Evolutionary conservation across 2,797 vertebrate species (phyloP).

Genomic region (Melanotaenia nigrans): DNA sequence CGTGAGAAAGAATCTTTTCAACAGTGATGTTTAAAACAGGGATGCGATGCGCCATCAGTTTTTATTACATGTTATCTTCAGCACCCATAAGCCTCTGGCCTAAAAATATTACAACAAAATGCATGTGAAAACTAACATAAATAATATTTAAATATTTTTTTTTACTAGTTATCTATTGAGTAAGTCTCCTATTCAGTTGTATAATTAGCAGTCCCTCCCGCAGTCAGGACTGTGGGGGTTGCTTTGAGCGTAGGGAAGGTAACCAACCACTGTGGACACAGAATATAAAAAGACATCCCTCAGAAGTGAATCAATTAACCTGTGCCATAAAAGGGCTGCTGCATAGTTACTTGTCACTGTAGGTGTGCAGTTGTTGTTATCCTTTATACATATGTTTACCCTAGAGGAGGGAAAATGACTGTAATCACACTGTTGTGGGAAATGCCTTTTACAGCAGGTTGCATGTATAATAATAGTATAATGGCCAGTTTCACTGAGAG

Average conservation of each 20-base stretch:
- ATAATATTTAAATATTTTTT: neutral
- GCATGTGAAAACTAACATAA: neutral
- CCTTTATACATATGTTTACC: slow-evolving; percentile 6
- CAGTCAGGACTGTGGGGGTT: slow-evolving; percentile 30
- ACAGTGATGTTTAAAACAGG: slow-evolving; percentile 6
- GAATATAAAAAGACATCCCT: slow-evolving; percentile 32
- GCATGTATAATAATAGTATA: neutral
- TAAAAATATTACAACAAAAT: slow-evolving; percentile 5
- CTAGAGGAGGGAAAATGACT: neutral
- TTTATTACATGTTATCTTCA: slow-evolving; percentile 11
- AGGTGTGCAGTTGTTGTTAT: neutral
- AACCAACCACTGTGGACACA: slow-evolving; percentile 32
- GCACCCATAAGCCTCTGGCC: slow-evolving; percentile 14
- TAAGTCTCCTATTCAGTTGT: neutral
- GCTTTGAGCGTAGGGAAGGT: slow-evolving; percentile 25
- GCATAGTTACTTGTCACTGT: neutral
- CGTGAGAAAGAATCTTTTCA: slow-evolving; percentile 12
- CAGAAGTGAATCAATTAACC: slow-evolving; percentile 48
- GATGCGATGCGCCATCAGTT: neutral
- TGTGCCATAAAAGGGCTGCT: slow-evolving; percentile 11
- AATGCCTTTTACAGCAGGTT: neutral
- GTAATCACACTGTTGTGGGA: neutral
- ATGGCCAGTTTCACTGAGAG: neutral
- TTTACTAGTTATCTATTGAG: neutral
- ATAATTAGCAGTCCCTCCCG: slow-evolving; percentile 54